A percentile compares a stretch with the other conserved stretches of the same genome.
Evolutionary conservation across 2,888 invertebrate genomes (phyloP).

Genomic region (Ophion ventricosus): DNA sequence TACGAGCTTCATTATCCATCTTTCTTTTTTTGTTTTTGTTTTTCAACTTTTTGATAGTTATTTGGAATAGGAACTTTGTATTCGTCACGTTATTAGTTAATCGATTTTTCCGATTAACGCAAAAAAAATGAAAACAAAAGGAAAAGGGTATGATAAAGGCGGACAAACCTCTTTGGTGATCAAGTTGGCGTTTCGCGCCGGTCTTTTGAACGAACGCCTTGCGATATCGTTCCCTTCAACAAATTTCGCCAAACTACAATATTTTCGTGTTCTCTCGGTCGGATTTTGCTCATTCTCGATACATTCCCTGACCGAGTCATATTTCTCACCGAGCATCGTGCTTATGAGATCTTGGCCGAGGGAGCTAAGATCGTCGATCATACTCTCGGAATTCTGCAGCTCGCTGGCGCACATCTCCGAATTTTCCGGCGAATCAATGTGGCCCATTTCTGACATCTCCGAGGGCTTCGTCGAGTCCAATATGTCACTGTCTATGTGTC

Average conservation of each 20-base stretch:
- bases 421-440: conserved; percentile 93
- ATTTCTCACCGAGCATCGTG: conserved; percentile 88
- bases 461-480: conserved; percentile 78
- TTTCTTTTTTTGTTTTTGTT: too few relatives aligned
- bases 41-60: too few relatives aligned
- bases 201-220: conserved; percentile 89
- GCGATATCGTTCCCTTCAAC: conserved; percentile 94
- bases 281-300: conserved; percentile 82
- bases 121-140: too few relatives aligned
- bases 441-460: conserved; percentile 85
- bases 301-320: conserved; percentile 86
- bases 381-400: conserved; percentile 90
- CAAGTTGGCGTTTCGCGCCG: conserved; percentile 66
- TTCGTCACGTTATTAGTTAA: too few relatives aligned
- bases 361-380: conserved; percentile 91
- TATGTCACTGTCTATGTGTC: conserved; percentile 79
- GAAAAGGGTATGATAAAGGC: background rate
- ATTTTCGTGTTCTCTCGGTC: conserved; percentile 86
- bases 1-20: too few relatives aligned
- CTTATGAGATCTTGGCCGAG: conserved; percentile 87
- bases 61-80: too few relatives aligned
- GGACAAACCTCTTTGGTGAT: conserved; percentile 70
- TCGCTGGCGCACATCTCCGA: conserved; percentile 90
- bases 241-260: conserved; percentile 92
- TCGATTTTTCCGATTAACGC: too few relatives aligned